Conservation (phyloP, 2,888 invertebrate genomes). For the Microplitis deprimator region DNA sequence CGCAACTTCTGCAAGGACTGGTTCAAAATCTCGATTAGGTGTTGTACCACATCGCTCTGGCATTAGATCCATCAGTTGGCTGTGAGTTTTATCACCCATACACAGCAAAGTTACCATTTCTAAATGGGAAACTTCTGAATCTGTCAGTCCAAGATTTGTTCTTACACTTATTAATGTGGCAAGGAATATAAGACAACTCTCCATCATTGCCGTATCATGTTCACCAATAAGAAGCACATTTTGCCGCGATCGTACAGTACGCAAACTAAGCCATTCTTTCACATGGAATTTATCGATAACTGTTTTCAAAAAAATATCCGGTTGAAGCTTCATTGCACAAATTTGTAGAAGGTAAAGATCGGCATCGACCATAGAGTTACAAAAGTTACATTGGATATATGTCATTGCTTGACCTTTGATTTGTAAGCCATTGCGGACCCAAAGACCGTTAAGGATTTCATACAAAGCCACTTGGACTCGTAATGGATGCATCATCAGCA, state of each 20-base stretch:
- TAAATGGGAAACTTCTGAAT: constrained; percentile 80
- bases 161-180: constrained; percentile 90
- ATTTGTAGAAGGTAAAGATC: constrained; percentile 96
- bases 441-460: constrained; percentile 93
- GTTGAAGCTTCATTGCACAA: constrained; percentile 89
- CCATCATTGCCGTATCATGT: constrained; percentile 91
- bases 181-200: constrained; percentile 92
- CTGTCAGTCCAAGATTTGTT: constrained; percentile 83
- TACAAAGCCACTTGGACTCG: constrained; percentile 95
- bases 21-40: constrained; percentile 90
- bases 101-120: constrained; percentile 95
- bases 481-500: constrained; percentile 92
- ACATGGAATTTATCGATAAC: constrained; percentile 93
- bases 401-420: constrained; percentile 99
- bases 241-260: constrained; percentile 79
- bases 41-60: constrained; percentile 96
- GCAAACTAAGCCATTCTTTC: constrained; percentile 87
- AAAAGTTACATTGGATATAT: constrained; percentile 98
- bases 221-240: constrained; percentile 79
- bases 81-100: constrained; percentile 96
- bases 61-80: constrained; percentile 94
- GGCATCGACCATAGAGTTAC: constrained; percentile 98
- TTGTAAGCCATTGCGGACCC: constrained; percentile 97
- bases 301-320: constrained; percentile 88
- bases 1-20: constrained; percentile 86